phyloP scores from a whole-genome alignment of 2,888 invertebrate genomes.

The Tetragonisca angustula region DNA sequence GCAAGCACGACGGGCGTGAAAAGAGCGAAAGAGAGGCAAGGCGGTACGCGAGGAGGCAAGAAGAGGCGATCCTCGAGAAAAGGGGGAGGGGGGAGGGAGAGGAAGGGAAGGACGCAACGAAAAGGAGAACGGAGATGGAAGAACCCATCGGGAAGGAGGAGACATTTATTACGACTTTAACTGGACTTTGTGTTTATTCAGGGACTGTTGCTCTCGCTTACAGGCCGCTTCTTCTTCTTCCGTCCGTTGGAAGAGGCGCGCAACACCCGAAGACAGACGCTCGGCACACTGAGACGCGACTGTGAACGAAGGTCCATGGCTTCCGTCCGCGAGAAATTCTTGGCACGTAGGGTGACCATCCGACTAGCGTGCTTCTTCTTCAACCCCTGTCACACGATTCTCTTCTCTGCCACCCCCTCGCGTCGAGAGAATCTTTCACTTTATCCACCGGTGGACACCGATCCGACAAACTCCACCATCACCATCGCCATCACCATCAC shows the following conservation, averaged over 20 bases:
- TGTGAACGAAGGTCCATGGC: conserved; percentile 36
- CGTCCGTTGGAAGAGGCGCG: conserved; percentile 27
- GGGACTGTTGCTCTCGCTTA: conserved; percentile 81
- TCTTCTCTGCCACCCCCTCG: conserved; percentile 53
- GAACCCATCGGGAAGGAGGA: conserved; percentile 76
- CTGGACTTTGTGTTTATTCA: conserved; percentile 84
- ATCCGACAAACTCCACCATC: conserved; percentile 72
- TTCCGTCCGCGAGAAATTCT: conserved; percentile 70
- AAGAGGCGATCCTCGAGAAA: conserved; percentile 29
- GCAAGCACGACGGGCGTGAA: conserved; percentile 69
- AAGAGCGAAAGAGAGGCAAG: conserved; percentile 48
- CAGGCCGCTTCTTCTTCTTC: conserved; percentile 48
- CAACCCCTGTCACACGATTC: conserved; percentile 77
- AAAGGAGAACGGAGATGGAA: conserved; percentile 52
- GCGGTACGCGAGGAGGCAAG: neutral
- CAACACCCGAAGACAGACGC: conserved; percentile 56
- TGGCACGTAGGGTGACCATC: conserved; percentile 80
- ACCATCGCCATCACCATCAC: neutral
- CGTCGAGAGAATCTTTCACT: conserved; percentile 80
- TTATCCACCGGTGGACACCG: conserved; percentile 81
- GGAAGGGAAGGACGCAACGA: conserved; percentile 41
- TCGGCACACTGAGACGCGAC: conserved; percentile 39
- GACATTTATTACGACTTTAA: conserved; percentile 84
- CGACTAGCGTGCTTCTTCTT: conserved; percentile 71
- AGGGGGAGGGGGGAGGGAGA: too few relatives aligned